Conservation (phyloP, 2,888 invertebrate genomes). For the Cataglyphis altisquamis region DNA sequence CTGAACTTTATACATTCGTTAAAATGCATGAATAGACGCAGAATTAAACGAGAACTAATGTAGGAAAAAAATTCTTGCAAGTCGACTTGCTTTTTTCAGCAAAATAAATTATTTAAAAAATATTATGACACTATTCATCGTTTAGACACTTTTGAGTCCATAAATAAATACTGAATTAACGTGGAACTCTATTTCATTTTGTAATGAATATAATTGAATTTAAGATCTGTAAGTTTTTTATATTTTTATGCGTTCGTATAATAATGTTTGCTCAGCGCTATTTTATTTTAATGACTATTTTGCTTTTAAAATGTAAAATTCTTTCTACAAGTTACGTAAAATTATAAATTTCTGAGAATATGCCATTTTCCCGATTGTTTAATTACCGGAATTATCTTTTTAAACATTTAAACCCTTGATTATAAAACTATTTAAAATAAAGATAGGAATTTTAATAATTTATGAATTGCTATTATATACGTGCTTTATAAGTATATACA, state of each 20-base stretch:
- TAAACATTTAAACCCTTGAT: background rate
- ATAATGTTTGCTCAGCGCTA: background rate
- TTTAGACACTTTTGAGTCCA: background rate
- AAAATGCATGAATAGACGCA: background rate
- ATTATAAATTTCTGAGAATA: background rate
- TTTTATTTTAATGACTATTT: background rate
- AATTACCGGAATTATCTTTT: background rate
- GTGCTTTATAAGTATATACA: background rate
- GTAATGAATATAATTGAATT: background rate
- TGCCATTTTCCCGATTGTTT: background rate
- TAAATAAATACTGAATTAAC: background rate
- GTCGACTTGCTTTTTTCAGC: background rate
- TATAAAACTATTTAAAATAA: slow-evolving; percentile 1
- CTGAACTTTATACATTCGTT: background rate
- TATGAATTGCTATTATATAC: background rate
- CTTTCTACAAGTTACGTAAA: background rate
- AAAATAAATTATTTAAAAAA: background rate
- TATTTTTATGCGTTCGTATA: background rate
- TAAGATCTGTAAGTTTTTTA: background rate
- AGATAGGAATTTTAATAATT: background rate
- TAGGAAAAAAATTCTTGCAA: background rate
- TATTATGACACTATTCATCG: background rate
- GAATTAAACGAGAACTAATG: background rate
- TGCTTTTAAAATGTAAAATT: background rate
- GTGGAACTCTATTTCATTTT: background rate